These are phyloP conservation scores for Andricus quercusramuli DNA, from an alignment of 2,888 invertebrate species.

Conservation along the genomic window DNA sequence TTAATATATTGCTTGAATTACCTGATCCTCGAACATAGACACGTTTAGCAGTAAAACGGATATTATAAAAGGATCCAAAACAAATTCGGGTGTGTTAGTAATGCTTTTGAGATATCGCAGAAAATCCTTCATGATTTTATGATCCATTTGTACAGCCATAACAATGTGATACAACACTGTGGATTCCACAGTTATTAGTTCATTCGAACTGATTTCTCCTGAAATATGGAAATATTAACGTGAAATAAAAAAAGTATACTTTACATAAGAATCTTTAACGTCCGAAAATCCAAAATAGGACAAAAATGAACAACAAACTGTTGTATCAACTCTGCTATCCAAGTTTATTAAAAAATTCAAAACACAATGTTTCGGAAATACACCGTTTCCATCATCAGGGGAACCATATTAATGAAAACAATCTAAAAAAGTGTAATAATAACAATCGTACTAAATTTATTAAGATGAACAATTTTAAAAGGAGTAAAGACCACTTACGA, in stretches of 20 bases:
- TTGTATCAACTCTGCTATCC: too few relatives aligned
- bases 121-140: conserved; percentile 79
- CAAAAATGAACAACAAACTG: too few relatives aligned
- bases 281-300: too few relatives aligned
- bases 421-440: too few relatives aligned
- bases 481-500: too few relatives aligned
- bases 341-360: too few relatives aligned
- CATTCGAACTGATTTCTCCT: conserved; percentile 70
- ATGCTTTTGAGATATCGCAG: conserved; percentile 79
- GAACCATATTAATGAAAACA: too few relatives aligned
- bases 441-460: too few relatives aligned
- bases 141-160: conserved; percentile 77
- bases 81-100: conserved; percentile 81
- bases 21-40: conserved; percentile 79
- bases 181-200: conserved; percentile 82
- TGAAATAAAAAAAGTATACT: background rate
- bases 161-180: conserved; percentile 83
- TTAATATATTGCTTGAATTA: conserved; percentile 64
- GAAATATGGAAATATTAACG: background rate
- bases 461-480: too few relatives aligned
- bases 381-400: too few relatives aligned
- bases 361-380: too few relatives aligned
- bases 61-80: conserved; percentile 84
- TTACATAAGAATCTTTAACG: too few relatives aligned
- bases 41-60: conserved; percentile 81